Evolutionary conservation across 2,113 vertebrate genomes (phyloP), one percentile per base, ranked within the genome.

Genomic region (Neogobius melanostomus): DNA sequence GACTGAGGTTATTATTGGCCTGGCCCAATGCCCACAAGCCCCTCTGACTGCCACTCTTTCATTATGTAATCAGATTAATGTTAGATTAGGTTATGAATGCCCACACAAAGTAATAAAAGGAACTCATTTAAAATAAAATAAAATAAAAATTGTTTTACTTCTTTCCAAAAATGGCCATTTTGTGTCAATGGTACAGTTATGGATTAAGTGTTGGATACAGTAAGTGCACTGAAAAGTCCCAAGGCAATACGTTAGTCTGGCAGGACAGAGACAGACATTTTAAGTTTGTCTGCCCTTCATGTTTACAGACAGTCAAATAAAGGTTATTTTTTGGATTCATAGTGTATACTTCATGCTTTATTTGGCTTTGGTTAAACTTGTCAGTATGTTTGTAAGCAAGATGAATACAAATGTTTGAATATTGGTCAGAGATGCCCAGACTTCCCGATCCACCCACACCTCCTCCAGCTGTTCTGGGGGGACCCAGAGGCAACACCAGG

Each of bases 1-100:
- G 85, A 85, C 84, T 72, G 86, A 78, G 77, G 73, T 72, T 89
- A 83, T 82, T 87, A 85, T 82, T 83, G 88, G 84, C 80, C 77
- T 80, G 80, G 82, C 69, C 68, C 61, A 66, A 17, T 72, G 66
- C 77, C 69, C 69, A 54, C 82, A 83, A 81, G 65, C 74, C 75
- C 79, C 74, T 76, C 85, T 83, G 75, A 80, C 80, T 86, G 75
- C 66, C 59, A 74, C 69, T 51, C 72, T 72, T 69, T 71, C 43
- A 90, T 85, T 76, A 77, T 56, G 56, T 77, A 69, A 84, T 77
- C 57, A 69, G 63, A 84, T 82, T 76, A 21, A 67, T 68, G 68
- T 69, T 66, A 61, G 47, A 66, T 45, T 11, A 17, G 56, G 63
- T 47, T 65, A 57, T 46, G 36, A 54, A 43, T 42, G 59, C n/a